These are phyloP conservation scores for Pipistrellus kuhlii DNA, from an alignment of 2,797 vertebrate genomes.

Conservation along the genomic window DNA sequence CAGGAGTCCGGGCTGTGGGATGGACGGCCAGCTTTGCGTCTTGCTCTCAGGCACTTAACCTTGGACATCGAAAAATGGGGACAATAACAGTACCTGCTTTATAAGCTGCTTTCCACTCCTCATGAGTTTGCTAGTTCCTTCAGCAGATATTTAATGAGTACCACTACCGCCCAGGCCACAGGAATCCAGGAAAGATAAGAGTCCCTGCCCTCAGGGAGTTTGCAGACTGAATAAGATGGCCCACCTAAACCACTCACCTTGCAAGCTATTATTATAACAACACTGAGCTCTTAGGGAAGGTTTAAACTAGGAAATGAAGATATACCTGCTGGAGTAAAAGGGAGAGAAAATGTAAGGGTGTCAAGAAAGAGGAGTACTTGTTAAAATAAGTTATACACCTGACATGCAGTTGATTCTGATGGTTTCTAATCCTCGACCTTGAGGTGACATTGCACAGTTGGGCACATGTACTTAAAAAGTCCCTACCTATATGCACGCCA, in stretches of 20 bases:
- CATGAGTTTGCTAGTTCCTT: background rate
- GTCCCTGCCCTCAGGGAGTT: background rate
- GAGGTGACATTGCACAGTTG: accelerated
- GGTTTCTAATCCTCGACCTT: background rate
- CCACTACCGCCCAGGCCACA: background rate
- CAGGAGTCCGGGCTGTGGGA: background rate
- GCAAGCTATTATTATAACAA: background rate
- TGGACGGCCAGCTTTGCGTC: background rate
- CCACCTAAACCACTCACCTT: background rate
- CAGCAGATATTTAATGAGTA: background rate
- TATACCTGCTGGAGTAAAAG: background rate
- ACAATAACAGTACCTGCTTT: background rate
- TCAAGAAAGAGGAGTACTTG: background rate
- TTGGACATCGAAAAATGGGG: background rate
- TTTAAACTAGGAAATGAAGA: constrained; percentile 11
- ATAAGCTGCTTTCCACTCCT: background rate
- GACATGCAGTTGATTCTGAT: background rate
- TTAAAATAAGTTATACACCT: background rate
- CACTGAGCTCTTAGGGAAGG: background rate
- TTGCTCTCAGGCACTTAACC: background rate
- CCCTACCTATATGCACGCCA: too few species aligned
- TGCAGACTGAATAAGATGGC: background rate
- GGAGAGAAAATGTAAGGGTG: background rate
- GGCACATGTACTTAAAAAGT: background rate
- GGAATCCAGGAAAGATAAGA: background rate